Evolutionary conservation across 2,797 vertebrate species (phyloP), one percentile per base, ranked within the genome.

Genomic region (Hydrolagus colliei): DNA sequence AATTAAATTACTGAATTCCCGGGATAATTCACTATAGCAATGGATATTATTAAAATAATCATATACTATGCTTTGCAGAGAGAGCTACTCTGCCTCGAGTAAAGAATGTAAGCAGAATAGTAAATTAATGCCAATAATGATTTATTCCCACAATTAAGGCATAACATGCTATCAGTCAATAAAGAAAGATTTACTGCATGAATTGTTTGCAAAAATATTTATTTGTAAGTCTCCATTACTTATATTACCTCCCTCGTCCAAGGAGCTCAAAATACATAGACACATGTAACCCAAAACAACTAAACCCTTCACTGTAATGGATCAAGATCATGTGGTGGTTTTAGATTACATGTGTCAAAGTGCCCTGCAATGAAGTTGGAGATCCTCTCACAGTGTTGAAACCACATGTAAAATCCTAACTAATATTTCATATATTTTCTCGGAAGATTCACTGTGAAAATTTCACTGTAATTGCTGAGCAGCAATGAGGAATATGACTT

Each of bases 201-300:
- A 84, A 84, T 71, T 68, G 65, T 71, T 84, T 84, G 27, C 16
- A 84, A 84, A 84, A 84, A 84, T 84, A 84, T 84, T 84, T 84
- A 52, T 52, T 71, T 67, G 71, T 20, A 68, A 52, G 79, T 84
- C 67, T 84, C 79, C 32, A 84, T 84, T 84, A 84, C 79, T 84
- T 84, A 18, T 35, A 52, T 52, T 52, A 52, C 41, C 41, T 52
- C 41, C 41, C 41, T 52, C 68, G 32, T 68, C 79, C 52, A 32
- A 12, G 71, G 32, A 18, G 32, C 79, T 82, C 27, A 68, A 35
- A 35, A 27, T 35, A 71, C 65, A 71, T 18, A 35, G 32, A 84
- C n/a, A 67, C 65, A 10, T 52, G 79, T 41, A 68, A 84, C 32
- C 16, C 52, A 52, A 84, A 41, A 71, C 79, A 16, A 71, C 41